Evolutionary conservation across 30 jellyfish, hydroid and myxozoan genomes (phyloP).

Genomic region (Euphysa ruthae): DNA sequence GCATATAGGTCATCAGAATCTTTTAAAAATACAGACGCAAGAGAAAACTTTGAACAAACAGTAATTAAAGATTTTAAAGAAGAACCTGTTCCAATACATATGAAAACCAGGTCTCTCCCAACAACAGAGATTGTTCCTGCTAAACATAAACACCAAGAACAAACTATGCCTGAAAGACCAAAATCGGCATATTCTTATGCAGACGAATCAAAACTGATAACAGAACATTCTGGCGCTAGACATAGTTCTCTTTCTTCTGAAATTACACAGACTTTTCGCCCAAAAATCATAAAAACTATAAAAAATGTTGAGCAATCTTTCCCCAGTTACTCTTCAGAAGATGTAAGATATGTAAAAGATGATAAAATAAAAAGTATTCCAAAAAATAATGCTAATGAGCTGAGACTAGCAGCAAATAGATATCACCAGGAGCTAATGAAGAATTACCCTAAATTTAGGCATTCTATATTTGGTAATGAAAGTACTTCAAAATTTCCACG

Average conservation of each 20-base stretch:
- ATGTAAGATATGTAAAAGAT: conserved; percentile 33
- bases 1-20: too few relatives aligned
- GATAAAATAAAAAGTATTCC: background rate
- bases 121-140: too few relatives aligned
- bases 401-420: conserved; percentile 89
- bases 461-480: conserved; percentile 36
- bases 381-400: conserved; percentile 52
- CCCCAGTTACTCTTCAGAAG: conserved; percentile 77
- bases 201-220: background rate
- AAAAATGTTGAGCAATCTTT: background rate
- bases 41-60: too few relatives aligned
- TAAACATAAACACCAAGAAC: too few relatives aligned
- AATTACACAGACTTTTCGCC: conserved; percentile 31
- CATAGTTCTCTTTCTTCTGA: conserved; percentile 2
- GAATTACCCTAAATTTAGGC: conserved; percentile 80
- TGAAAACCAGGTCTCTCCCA: conserved; percentile 60
- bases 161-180: conserved; percentile 2
- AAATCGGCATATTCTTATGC: conserved; percentile 6
- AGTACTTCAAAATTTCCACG: conserved; percentile 14
- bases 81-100: conserved; percentile 44
- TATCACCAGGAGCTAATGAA: conserved; percentile 75
- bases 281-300: background rate
- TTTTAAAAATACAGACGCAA: too few relatives aligned
- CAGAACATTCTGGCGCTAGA: conserved; percentile 3
- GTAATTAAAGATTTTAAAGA: too few relatives aligned